phyloP scores from a whole-genome alignment of 2,888 invertebrate genomes.

The Heteromurus nitidus region DNA sequence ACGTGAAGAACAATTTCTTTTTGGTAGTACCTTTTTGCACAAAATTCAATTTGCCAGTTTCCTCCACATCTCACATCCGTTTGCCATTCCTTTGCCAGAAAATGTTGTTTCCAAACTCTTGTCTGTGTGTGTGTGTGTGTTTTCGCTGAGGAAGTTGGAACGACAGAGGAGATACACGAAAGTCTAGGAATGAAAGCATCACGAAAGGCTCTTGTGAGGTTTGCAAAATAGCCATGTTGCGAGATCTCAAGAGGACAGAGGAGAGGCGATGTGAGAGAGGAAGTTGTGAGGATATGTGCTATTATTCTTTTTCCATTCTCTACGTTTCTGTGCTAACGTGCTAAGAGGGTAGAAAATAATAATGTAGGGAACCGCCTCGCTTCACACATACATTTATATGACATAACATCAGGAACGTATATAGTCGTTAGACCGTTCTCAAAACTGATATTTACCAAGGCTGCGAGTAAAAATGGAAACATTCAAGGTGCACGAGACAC shows the following conservation, averaged over 20 bases:
- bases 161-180: not conserved
- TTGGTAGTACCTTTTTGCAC: constrained; percentile 48
- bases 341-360: constrained; percentile 16
- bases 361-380: not conserved
- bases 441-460: not conserved
- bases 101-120: not conserved
- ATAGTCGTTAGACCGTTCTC: too few species aligned
- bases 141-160: not conserved
- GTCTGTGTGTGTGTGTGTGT: not conserved
- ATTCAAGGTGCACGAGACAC: too few species aligned
- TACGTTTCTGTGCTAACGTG: constrained; percentile 32
- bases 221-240: constrained; percentile 26
- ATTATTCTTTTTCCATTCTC: constrained; percentile 43
- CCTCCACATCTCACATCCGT: constrained; percentile 52
- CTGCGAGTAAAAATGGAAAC: constrained; percentile 18
- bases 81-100: constrained; percentile 10
- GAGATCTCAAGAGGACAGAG: constrained; percentile 35
- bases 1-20: constrained; percentile 50
- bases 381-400: constrained; percentile 41
- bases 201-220: not conserved
- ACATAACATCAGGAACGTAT: constrained; percentile 36
- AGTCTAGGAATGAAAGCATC: not conserved
- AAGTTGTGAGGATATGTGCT: constrained; percentile 53
- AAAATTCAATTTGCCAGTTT: constrained; percentile 44
- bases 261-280: constrained; percentile 15